These are phyloP conservation scores for Prosopocoilus inquinatus DNA, from an alignment of 2,888 invertebrate species.

Conservation along the genomic window DNA sequence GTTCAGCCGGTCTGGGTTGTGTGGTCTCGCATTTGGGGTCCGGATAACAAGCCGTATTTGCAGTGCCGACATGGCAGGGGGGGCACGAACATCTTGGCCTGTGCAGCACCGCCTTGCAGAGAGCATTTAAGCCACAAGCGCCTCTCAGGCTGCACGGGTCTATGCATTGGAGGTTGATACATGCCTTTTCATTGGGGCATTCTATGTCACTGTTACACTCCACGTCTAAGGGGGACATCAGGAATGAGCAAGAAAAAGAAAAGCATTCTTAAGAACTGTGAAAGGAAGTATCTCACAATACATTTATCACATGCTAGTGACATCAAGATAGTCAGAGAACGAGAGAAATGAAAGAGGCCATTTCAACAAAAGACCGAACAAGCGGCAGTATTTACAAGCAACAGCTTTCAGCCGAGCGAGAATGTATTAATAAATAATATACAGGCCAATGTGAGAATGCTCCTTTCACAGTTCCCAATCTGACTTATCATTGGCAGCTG, in stretches of 20 bases:
- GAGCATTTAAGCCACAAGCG: conserved; percentile 85
- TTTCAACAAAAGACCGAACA: conserved; percentile 50
- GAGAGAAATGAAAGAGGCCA: conserved; percentile 52
- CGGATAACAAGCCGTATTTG: conserved; percentile 73
- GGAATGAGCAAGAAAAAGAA: conserved; percentile 49
- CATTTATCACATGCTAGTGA: conserved; percentile 37
- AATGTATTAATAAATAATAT: conserved; percentile 39
- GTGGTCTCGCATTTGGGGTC: conserved; percentile 74
- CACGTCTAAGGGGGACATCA: conserved; percentile 45
- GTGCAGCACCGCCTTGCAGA: conserved; percentile 82
- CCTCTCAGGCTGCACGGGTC: conserved; percentile 88
- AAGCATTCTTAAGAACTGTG: conserved; percentile 84
- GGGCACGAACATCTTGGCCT: conserved; percentile 85
- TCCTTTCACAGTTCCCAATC: conserved; percentile 78
- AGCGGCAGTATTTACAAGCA: conserved; percentile 62
- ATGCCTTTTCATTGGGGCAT: conserved; percentile 89
- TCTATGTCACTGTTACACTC: conserved; percentile 89
- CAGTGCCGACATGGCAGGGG: conserved; percentile 82
- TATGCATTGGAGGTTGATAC: conserved; percentile 86
- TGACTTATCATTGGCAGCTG: conserved; percentile 52
- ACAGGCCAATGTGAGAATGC: conserved; percentile 65
- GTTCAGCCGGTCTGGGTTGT: conserved; percentile 57
- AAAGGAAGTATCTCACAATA: conserved; percentile 64
- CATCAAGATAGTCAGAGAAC: conserved; percentile 51
- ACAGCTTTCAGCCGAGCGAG: conserved; percentile 50